These are phyloP conservation scores for Psococerastis gibbosa DNA, from an alignment of 2,888 invertebrate species.

Conservation along the genomic window DNA sequence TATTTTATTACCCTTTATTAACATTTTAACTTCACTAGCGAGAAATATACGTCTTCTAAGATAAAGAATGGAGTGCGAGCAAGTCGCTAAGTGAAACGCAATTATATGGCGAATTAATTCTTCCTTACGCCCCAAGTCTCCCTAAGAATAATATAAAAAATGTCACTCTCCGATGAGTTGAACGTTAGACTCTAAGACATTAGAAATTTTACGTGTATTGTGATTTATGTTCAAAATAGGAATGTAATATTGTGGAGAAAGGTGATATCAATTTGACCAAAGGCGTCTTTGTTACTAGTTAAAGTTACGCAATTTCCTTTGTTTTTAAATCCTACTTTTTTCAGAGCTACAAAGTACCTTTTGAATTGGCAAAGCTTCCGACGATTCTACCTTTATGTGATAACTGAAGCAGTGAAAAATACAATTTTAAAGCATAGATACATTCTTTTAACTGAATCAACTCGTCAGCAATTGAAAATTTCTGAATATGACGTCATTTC, in stretches of 20 bases:
- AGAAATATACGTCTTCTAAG: too few species aligned
- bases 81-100: too few species aligned
- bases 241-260: too few species aligned
- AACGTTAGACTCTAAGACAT: too few species aligned
- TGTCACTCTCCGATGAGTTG: too few species aligned
- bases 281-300: constrained; percentile 13
- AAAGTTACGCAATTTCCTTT: constrained; percentile 6
- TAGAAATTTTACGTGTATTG: too few species aligned
- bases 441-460: constrained; percentile 51
- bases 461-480: constrained; percentile 43
- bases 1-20: too few species aligned
- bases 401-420: constrained; percentile 81
- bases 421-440: constrained; percentile 71
- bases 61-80: too few species aligned
- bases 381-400: constrained; percentile 74
- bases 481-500: constrained; percentile 68
- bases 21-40: too few species aligned
- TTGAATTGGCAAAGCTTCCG: constrained; percentile 79
- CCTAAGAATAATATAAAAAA: too few species aligned
- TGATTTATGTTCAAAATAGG: constrained; percentile 13
- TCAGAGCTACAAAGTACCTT: constrained; percentile 60
- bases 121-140: too few species aligned
- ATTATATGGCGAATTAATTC: too few species aligned
- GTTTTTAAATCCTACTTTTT: constrained; percentile 20
- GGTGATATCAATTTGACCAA: neutral